Evolutionary conservation across 2,113 vertebrate genomes (phyloP).

Genomic region (Proteles cristata): DNA sequence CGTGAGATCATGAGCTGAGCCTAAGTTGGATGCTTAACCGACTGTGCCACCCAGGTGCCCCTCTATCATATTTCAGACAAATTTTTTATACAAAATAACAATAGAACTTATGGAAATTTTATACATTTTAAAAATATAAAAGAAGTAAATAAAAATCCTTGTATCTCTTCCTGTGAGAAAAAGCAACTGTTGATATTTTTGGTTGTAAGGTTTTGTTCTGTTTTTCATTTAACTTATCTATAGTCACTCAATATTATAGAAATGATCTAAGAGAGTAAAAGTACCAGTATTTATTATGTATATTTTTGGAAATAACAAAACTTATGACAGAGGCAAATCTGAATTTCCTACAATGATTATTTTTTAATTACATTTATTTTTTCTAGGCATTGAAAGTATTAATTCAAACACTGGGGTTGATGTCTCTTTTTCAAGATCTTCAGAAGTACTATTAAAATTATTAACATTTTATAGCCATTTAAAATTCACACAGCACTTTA

Average conservation of each 20-base stretch:
- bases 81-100: not conserved
- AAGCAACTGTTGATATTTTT: not conserved
- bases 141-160: not conserved
- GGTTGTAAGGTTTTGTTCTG: not conserved
- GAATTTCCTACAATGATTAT: not conserved
- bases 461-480: not conserved
- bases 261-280: not conserved
- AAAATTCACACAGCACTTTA: not conserved
- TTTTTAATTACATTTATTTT: not conserved
- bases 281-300: not conserved
- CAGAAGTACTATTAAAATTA: not conserved
- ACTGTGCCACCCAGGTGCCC: too few relatives aligned
- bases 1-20: too few relatives aligned
- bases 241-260: not conserved
- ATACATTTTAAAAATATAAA: not conserved
- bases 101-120: not conserved
- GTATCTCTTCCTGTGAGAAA: not conserved
- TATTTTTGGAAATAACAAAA: not conserved
- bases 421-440: not conserved
- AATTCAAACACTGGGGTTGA: not conserved
- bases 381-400: not conserved
- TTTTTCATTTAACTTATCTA: not conserved
- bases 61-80: not conserved
- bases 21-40: too few relatives aligned
- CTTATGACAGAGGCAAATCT: not conserved